These are phyloP conservation scores for Mercenaria mercenaria DNA, from an alignment of 1,140 invertebrate genomes.

Conservation along the genomic window DNA sequence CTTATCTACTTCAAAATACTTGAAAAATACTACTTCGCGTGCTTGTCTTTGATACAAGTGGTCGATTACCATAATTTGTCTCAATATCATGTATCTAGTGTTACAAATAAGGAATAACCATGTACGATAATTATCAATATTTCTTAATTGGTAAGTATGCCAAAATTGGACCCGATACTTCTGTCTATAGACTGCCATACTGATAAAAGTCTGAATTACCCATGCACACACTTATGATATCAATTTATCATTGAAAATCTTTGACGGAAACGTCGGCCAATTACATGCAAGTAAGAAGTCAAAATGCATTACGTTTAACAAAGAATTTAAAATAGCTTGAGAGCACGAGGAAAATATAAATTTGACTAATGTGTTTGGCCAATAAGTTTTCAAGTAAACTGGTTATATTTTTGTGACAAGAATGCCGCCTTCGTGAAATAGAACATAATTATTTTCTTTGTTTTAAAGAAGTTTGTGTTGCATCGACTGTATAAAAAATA, in stretches of 20 bases:
- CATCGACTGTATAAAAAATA: too few relatives aligned
- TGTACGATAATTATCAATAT: neutral
- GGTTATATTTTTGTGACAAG: too few relatives aligned
- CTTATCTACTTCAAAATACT: neutral
- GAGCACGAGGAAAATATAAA: too few relatives aligned
- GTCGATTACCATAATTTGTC: slow-evolving; percentile 4
- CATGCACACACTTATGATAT: neutral
- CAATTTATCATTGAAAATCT: neutral
- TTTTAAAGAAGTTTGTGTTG: too few relatives aligned
- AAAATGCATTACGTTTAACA: too few relatives aligned
- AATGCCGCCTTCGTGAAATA: too few relatives aligned
- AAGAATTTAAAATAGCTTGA: too few relatives aligned
- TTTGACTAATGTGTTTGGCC: too few relatives aligned
- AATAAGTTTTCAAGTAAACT: too few relatives aligned
- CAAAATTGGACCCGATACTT: neutral
- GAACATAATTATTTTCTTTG: too few relatives aligned
- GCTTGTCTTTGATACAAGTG: neutral
- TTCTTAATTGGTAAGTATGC: neutral
- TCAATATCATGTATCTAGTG: neutral
- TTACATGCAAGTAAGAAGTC: too few relatives aligned
- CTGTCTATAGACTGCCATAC: too few relatives aligned
- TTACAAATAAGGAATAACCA: neutral
- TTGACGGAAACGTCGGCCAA: neutral
- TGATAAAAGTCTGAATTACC: neutral
- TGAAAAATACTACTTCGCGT: neutral